Evolutionary conservation across 1,140 invertebrate species (phyloP).

Genomic region (Plectrocnemia conspersa): DNA sequence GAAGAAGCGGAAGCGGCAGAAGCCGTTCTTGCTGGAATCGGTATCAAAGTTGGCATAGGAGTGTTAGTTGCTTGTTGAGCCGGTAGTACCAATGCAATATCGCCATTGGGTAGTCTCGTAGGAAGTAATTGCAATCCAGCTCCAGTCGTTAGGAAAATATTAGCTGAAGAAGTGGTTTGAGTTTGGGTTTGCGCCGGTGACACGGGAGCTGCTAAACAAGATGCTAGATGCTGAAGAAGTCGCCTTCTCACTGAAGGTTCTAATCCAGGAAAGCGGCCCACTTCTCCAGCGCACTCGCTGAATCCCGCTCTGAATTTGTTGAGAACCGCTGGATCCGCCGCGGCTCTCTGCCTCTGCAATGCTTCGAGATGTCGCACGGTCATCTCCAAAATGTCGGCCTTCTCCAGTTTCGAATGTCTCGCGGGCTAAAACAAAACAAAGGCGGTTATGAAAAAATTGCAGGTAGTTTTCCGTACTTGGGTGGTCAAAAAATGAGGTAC

Average conservation of each 20-base stretch:
- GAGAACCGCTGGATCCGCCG: conserved; percentile 69
- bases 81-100: conserved; percentile 72
- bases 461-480: not conserved
- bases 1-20: conserved; percentile 62
- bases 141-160: conserved; percentile 47
- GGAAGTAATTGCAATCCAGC: conserved; percentile 73
- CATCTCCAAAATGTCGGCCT: conserved; percentile 95
- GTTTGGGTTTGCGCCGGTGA: conserved; percentile 51
- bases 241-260: conserved; percentile 67
- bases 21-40: conserved; percentile 65
- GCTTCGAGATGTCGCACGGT: conserved; percentile 89
- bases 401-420: conserved; percentile 90
- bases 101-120: conserved; percentile 72
- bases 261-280: conserved; percentile 68
- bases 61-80: conserved; percentile 49
- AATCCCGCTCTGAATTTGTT: conserved; percentile 87
- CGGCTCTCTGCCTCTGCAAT: conserved; percentile 70
- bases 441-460: not conserved
- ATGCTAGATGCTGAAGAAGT: conserved; percentile 66
- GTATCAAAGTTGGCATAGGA: conserved; percentile 62
- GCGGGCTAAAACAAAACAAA: conserved; percentile 62
- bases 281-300: conserved; percentile 80
- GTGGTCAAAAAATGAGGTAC: not conserved
- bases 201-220: conserved; percentile 55
- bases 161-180: conserved; percentile 49